These are phyloP conservation scores for Astreopora myriophthalma DNA, from an alignment of 64 coral and sea anemone genomes.

Conservation along the genomic window DNA sequence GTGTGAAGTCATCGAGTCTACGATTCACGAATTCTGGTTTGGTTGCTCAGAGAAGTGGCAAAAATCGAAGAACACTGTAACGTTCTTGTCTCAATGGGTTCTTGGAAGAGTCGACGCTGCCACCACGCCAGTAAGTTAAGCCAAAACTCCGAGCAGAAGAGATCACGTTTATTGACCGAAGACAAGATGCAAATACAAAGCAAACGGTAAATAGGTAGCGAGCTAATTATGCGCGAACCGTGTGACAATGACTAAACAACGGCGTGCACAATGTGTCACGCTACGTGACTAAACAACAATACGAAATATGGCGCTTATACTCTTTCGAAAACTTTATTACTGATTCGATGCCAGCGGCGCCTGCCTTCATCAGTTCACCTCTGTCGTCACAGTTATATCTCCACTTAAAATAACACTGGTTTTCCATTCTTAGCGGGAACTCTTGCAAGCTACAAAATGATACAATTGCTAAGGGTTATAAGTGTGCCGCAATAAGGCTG, in stretches of 20 bases:
- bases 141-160: not conserved
- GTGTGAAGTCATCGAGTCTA: not conserved
- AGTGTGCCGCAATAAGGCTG: too few species aligned
- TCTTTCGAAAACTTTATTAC: too few species aligned
- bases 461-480: too few species aligned
- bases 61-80: not conserved
- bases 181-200: not conserved
- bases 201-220: not conserved
- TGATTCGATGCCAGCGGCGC: too few species aligned
- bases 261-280: too few species aligned
- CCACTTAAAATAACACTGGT: too few species aligned
- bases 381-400: too few species aligned
- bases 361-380: too few species aligned
- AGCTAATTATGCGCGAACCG: not conserved
- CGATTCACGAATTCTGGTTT: not conserved
- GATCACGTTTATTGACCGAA: not conserved
- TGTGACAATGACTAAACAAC: not conserved
- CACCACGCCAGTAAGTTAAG: constrained; percentile 2
- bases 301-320: too few species aligned
- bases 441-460: too few species aligned
- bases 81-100: not conserved
- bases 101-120: not conserved
- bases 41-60: not conserved
- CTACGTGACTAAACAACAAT: not conserved
- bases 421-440: too few species aligned